Evolutionary conservation across 2,113 vertebrate genomes (phyloP).

Genomic region (Zosterops japonicus): DNA sequence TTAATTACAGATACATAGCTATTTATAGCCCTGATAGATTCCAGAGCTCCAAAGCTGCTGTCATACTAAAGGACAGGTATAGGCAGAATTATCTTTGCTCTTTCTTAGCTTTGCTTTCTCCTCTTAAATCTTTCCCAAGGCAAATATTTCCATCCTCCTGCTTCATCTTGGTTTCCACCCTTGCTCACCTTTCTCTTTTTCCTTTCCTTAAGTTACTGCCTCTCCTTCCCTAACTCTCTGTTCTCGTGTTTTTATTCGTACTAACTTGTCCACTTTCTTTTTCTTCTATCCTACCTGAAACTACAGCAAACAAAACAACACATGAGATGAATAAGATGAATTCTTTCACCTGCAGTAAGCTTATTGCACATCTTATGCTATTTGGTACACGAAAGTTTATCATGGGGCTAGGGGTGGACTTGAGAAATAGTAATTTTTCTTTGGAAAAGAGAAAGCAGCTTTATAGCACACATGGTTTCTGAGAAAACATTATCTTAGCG

Average conservation of each 20-base stretch:
- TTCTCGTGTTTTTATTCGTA: not conserved
- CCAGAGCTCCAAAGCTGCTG: not conserved
- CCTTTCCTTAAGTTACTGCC: not conserved
- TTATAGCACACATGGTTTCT: slow-evolving; percentile 33
- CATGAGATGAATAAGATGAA: not conserved
- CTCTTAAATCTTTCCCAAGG: not conserved
- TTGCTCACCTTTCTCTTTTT: not conserved
- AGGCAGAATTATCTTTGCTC: not conserved
- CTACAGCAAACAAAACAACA: not conserved
- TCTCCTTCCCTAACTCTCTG: not conserved
- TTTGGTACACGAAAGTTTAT: not conserved
- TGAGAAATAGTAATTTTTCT: not conserved
- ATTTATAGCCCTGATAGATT: not conserved
- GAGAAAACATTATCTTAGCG: slow-evolving; percentile 16
- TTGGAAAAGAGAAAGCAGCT: slow-evolving; percentile 27
- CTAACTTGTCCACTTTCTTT: not conserved
- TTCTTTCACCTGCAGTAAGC: not conserved
- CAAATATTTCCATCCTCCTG: not conserved
- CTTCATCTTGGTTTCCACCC: not conserved
- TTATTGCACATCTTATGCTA: not conserved
- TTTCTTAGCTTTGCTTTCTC: not conserved
- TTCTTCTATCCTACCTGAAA: not conserved
- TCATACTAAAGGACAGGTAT: not conserved
- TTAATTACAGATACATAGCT: not conserved
- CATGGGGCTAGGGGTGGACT: not conserved